These are phyloP conservation scores for Cheilosia urbana DNA, from an alignment of 2,888 invertebrate species.

Conservation along the genomic window DNA sequence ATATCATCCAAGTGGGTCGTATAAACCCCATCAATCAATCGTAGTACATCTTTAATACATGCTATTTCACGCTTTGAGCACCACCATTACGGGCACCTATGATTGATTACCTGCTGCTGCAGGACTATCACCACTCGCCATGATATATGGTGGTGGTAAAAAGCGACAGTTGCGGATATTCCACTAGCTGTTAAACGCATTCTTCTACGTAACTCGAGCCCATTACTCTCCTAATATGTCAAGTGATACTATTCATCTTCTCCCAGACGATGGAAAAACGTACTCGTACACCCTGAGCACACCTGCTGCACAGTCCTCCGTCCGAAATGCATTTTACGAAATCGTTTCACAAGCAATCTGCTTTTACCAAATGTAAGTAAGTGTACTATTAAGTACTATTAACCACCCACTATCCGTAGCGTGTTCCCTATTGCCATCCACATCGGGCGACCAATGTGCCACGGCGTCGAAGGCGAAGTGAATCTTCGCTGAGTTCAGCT, in stretches of 20 bases:
- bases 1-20: neutral
- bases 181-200: conserved; percentile 41
- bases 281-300: conserved; percentile 21
- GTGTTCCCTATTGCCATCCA: conserved; percentile 7
- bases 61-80: conserved; percentile 24
- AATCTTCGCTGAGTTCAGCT: conserved; percentile 56
- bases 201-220: conserved; percentile 44
- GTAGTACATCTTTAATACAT: conserved; percentile 43
- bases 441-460: neutral
- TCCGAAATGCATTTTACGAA: conserved; percentile 44
- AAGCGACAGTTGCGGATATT: conserved; percentile 49
- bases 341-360: conserved; percentile 49
- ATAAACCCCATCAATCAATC: conserved; percentile 49
- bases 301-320: conserved; percentile 45
- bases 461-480: conserved; percentile 32
- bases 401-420: conserved; percentile 14
- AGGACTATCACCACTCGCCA: conserved; percentile 28
- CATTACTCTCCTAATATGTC: conserved; percentile 50
- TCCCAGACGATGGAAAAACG: conserved; percentile 33
- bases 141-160: conserved; percentile 38
- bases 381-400: too few species aligned
- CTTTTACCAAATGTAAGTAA: conserved; percentile 58
- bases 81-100: conserved; percentile 22
- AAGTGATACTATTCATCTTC: conserved; percentile 30
- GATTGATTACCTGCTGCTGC: conserved; percentile 44